Base-by-base conservation (phyloP, 2,888 invertebrate genomes). In the Cartodere bifasciata region DNA sequence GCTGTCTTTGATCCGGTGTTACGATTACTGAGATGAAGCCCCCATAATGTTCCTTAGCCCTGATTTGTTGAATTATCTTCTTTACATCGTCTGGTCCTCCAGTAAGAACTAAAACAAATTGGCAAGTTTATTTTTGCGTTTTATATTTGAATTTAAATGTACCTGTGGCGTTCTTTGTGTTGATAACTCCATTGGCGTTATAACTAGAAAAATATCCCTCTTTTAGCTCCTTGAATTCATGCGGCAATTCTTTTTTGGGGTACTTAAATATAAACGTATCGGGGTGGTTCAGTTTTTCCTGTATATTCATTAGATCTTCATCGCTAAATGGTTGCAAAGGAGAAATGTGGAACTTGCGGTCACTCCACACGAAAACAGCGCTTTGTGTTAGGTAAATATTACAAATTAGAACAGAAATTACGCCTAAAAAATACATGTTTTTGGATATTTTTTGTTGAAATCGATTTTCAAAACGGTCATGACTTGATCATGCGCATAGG, bases 321-420 rank as follows among this genome's bases (percentile, higher is more conserved):
- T 50, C 47, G 20, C 46, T 49, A 34, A 59, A 58, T 16, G 48
- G 42, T 37, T 47, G 42, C 17, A 60, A 40, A 4, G 58, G 53
- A 10, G 56, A 54, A 26, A 58, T 40, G 32, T 52, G 41, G 27
- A 58, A 36, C 31, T 50, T 43, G 35, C 50, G 41, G 13, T 45
- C 49, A 34, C 51, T 51, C 49, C 50, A 52, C 13, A 51, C 32
- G 9, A 51, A 42, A 14, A 52, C 35, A 4, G 47, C 45, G 13
- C 42, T 45, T 28, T 47, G 41, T 27, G 40, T 15, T n/a, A 9
- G 16, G 12, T 7, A 30, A 22, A 37, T 20, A 12, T 27, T 23
- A 3, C 33, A n/a, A 24, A 32, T n/a, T 2, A 20, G n/a, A n/a
- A n/a, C n/a, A n/a, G n/a, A n/a, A n/a, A n/a, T n/a, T n/a, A n/a